Percentiles rank a stretch among this genome's conserved stretches.
These are phyloP conservation scores for Pterois miles DNA, from an alignment of 2,797 vertebrate genomes.

Conservation along the genomic window DNA sequence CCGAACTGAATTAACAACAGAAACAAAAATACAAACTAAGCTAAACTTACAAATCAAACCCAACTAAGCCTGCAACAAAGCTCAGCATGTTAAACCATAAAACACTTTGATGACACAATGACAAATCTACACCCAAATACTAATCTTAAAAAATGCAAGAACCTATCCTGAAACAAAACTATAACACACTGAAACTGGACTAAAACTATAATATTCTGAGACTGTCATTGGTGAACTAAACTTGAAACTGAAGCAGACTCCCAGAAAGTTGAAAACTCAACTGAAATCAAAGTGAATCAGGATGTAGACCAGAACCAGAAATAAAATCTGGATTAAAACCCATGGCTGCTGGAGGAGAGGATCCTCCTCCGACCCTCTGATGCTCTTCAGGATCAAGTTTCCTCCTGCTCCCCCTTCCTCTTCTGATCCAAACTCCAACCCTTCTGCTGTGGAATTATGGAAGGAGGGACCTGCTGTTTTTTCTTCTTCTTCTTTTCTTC, in stretches of 20 bases:
- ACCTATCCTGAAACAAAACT: neutral
- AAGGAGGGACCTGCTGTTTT: conserved; percentile 80
- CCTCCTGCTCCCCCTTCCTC: conserved; percentile 58
- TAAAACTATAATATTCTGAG: neutral
- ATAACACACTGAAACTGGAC: neutral
- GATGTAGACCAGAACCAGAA: conserved; percentile 51
- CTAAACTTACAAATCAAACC: neutral
- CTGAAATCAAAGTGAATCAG: conserved; percentile 41
- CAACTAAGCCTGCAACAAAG: conserved; percentile 15
- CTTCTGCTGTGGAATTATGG: conserved; percentile 63
- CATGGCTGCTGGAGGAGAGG: conserved; percentile 49
- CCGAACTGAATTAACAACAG: neutral
- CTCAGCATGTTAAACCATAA: conserved; percentile 4
- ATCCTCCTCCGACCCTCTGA: conserved; percentile 62
- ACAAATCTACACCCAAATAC: neutral
- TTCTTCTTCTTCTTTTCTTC: conserved; percentile 35
- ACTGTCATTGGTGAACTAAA: neutral
- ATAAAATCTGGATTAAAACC: conserved; percentile 51
- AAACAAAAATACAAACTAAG: conserved; percentile 19
- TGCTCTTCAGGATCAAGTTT: conserved; percentile 74
- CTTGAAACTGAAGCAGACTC: neutral
- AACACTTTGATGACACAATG: neutral
- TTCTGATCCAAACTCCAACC: conserved; percentile 76
- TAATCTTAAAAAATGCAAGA: neutral
- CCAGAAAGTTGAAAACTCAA: neutral